Base-by-base conservation (phyloP, 2,888 invertebrate genomes). In the Dicranocentrus wangi region DNA sequence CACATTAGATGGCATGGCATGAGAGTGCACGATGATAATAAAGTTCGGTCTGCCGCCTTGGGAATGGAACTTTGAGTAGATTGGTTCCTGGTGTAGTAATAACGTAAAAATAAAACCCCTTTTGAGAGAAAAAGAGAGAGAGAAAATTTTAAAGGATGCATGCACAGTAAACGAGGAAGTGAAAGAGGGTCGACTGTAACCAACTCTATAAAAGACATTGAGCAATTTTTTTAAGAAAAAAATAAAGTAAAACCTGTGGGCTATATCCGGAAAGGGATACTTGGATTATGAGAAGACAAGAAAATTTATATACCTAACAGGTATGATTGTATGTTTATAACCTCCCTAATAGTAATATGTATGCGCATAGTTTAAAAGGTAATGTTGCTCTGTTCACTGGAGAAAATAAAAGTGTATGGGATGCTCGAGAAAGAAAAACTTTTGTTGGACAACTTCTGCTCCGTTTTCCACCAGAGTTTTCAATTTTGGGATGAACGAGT, bases 41-140 rank as follows among this genome's bases (percentile, higher is more conserved):
- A 81, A 81, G 81, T 81, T 81, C 71, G 81, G 76, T 81, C 76
- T 76, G 81, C 81, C 81, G 81, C 81, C 81, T 76, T 77, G 81
- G 81, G 81, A 81, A 77, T 81, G 81, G 66, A 81, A 81, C 51
- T 81, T 81, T 76, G 76, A 81, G 81, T 81, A 81, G 81, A 81
- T 81, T 81, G 81, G 81, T 81, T 81, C 77, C 77, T 77, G 55
- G 61, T 77, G 68, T 70, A 75, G 81, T 77, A 71, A 81, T 81
- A 81, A 81, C 81, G 76, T 72, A 81, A 76, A 77, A 77, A 81
- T 71, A 72, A 77, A 81, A 81, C 47, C 76, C 60, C 71, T 81
- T 75, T 65, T 65, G 61, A 43, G 61, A 68, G 43, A 47, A 68
- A 27, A 61, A 10, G 61, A 58, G 42, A 32, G 28, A 53, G 47